Percentiles rank a stretch among this genome's conserved stretches.
These are phyloP conservation scores for Berghia stephanieae DNA, from an alignment of 1,140 invertebrate genomes.

Conservation along the genomic window DNA sequence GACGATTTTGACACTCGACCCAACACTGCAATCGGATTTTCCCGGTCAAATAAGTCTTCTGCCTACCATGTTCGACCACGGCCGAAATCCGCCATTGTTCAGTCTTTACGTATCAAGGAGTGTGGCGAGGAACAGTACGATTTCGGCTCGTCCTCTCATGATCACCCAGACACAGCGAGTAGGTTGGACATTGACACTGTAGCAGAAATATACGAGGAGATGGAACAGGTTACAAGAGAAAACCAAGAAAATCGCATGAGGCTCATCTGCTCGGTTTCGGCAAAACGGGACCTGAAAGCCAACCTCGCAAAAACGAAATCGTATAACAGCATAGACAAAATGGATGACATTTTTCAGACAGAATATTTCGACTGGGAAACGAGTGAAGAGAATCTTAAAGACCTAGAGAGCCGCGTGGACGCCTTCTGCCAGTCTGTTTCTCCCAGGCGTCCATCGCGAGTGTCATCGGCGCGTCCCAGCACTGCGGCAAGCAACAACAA, in stretches of 20 bases:
- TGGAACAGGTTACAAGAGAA: conserved; percentile 46
- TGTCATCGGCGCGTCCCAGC: neutral
- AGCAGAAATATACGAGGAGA: conserved; percentile 40
- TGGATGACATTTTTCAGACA: conserved; percentile 40
- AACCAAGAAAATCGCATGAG: conserved; percentile 41
- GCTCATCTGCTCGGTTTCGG: neutral
- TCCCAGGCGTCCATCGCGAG: neutral
- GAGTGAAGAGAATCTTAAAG: conserved; percentile 48
- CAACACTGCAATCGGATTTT: conserved; percentile 21
- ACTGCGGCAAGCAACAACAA: neutral
- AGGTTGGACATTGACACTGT: conserved; percentile 36
- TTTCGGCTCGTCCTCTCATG: conserved; percentile 13
- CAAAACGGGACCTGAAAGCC: neutral
- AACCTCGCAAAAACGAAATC: neutral
- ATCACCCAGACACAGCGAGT: conserved; percentile 19
- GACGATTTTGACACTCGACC: conserved; percentile 14
- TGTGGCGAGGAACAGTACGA: conserved; percentile 32
- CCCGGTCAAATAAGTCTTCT: conserved; percentile 1
- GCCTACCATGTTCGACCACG: conserved; percentile 13
- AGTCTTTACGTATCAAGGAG: conserved; percentile 34
- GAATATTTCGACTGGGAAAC: conserved; percentile 58
- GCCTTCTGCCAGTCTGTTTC: conserved; percentile 43
- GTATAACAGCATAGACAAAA: conserved; percentile 14
- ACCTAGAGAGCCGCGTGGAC: conserved; percentile 47
- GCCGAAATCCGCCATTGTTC: conserved; percentile 24